Evolutionary conservation across 2,797 vertebrate species (phyloP).

Genomic region (Pteronotus mesoamericanus): DNA sequence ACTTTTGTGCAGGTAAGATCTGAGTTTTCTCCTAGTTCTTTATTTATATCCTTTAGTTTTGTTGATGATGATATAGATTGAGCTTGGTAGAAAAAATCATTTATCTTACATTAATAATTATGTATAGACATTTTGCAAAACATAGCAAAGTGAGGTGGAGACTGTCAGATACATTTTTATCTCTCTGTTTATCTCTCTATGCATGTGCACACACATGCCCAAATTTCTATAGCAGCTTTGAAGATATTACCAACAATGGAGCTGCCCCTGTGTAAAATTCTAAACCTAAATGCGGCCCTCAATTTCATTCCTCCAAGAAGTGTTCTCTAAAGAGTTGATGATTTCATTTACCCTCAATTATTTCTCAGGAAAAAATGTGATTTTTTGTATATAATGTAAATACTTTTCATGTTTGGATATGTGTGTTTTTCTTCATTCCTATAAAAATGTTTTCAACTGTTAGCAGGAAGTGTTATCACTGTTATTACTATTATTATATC

Average conservation of each 20-base stretch:
- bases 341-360: constrained; percentile 18
- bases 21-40: constrained; percentile 2
- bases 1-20: constrained; percentile 86
- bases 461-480: neutral
- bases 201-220: neutral
- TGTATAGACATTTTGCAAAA: neutral
- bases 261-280: neutral
- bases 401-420: neutral
- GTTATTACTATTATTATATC: neutral
- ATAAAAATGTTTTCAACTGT: neutral
- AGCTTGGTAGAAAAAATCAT: neutral
- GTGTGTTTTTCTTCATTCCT: neutral
- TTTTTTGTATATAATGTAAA: neutral
- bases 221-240: neutral
- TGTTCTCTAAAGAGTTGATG: neutral
- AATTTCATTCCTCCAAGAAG: neutral
- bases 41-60: neutral
- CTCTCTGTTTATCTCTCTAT: neutral
- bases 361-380: neutral
- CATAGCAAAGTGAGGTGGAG: neutral
- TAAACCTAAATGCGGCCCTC: neutral
- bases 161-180: neutral
- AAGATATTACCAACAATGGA: neutral
- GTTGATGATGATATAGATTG: neutral
- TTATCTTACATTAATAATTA: constrained; percentile 6